Percentiles rank a stretch among this genome's conserved stretches.
phyloP scores from a whole-genome alignment of 2,113 vertebrate genomes.

The Antigone vipio region DNA sequence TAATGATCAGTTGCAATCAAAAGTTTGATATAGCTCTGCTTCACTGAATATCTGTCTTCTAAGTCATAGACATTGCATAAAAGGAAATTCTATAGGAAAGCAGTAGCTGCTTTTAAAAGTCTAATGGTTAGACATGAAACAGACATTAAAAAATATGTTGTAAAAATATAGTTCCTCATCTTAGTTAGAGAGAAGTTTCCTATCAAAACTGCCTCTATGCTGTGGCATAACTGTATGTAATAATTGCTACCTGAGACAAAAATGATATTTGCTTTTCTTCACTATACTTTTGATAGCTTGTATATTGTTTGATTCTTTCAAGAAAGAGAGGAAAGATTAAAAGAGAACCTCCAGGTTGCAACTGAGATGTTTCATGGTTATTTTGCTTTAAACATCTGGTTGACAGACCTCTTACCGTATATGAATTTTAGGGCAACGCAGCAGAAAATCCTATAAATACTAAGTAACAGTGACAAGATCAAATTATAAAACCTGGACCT shows the following conservation, averaged over 20 bases:
- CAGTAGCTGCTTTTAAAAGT: background rate
- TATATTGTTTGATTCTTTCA: background rate
- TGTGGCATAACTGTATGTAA: rapidly evolving
- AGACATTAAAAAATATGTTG: background rate
- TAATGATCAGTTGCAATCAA: background rate
- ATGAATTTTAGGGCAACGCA: background rate
- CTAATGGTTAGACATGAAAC: background rate
- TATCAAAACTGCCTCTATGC: background rate
- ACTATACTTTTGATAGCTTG: background rate
- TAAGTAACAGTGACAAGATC: background rate
- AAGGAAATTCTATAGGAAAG: background rate
- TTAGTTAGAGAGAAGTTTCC: background rate
- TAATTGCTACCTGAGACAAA: background rate
- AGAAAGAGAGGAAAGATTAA: background rate
- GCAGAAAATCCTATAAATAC: background rate
- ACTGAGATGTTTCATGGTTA: rapidly evolving
- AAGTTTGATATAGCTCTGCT: background rate
- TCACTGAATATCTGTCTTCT: background rate
- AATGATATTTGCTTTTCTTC: background rate
- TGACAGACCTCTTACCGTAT: background rate
- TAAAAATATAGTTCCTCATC: background rate
- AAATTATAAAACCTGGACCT: background rate
- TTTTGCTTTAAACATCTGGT: background rate
- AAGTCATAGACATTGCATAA: background rate
- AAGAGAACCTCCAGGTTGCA: background rate